Percentiles rank a stretch among this genome's conserved stretches.
Conservation (phyloP, 2,888 invertebrate genomes). For the Ganaspis brasiliensis region DNA sequence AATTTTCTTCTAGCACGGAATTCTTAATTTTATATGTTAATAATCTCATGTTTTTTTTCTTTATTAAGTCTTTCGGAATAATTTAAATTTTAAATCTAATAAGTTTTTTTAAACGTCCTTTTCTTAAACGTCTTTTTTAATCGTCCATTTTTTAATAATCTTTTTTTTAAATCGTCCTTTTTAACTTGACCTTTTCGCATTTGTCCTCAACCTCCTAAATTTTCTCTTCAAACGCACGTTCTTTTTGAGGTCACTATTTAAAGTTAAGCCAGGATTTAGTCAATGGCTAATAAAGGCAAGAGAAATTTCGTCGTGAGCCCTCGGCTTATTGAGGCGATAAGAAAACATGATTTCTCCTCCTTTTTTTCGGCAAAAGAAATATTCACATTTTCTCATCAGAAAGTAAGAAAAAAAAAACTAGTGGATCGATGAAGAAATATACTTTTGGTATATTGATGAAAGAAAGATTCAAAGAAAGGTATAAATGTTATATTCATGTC, state of each 20-base stretch:
- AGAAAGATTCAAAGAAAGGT: slow-evolving; percentile 11
- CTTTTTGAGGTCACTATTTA: not conserved
- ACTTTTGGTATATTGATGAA: slow-evolving; percentile 9
- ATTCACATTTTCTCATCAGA: too few species aligned
- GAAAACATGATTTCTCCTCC: too few species aligned
- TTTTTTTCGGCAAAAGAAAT: not conserved
- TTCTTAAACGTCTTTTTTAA: too few species aligned
- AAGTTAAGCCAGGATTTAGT: not conserved
- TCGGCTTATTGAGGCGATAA: not conserved
- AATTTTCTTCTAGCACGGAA: not conserved
- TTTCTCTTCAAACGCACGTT: not conserved
- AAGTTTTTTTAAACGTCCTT: too few species aligned
- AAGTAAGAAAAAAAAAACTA: too few species aligned
- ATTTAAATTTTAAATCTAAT: too few species aligned
- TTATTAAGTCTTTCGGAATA: too few species aligned
- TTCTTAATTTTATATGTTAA: not conserved
- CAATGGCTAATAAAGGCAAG: not conserved
- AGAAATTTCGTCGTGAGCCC: not conserved
- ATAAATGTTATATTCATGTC: not conserved
- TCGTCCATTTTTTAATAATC: too few species aligned
- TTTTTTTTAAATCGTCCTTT: too few species aligned
- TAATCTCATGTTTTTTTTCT: too few species aligned
- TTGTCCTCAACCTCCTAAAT: too few species aligned
- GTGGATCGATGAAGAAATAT: not conserved
- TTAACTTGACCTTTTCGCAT: too few species aligned